Evolutionary conservation across 1,140 invertebrate genomes (phyloP).

Genomic region (Gonioctena quinquepunctata): DNA sequence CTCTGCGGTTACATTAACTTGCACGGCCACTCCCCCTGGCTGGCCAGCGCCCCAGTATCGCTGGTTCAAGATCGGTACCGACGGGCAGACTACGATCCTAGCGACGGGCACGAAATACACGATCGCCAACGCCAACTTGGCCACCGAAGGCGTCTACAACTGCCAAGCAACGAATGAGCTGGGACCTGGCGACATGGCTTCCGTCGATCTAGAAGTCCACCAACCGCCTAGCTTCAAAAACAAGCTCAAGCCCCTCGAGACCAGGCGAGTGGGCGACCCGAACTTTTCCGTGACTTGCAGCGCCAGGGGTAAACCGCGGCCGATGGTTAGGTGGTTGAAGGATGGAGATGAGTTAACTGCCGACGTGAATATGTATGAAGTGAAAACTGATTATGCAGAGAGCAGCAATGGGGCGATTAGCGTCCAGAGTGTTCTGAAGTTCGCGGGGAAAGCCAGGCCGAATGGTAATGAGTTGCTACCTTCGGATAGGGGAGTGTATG

Average conservation of each 20-base stretch:
- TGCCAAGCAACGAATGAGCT: conserved; percentile 89
- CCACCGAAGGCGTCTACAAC: conserved; percentile 85
- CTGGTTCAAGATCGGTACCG: conserved; percentile 80
- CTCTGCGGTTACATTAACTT: conserved; percentile 80
- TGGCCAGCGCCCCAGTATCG: conserved; percentile 86
- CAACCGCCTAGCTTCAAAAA: conserved; percentile 83
- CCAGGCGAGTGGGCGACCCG: conserved; percentile 76
- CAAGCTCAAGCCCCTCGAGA: conserved; percentile 82
- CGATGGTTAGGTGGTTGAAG: conserved; percentile 83
- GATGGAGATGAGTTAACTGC: conserved; percentile 77
- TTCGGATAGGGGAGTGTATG: conserved; percentile 83
- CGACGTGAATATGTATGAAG: conserved; percentile 77
- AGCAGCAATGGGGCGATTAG: conserved; percentile 76
- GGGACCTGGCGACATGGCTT: conserved; percentile 80
- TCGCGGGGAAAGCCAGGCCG: conserved; percentile 74
- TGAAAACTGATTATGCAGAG: conserved; percentile 75
- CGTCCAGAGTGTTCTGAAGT: conserved; percentile 82
- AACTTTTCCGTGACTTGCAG: conserved; percentile 81
- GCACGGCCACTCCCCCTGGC: conserved; percentile 82
- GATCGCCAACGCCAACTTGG: conserved; percentile 79
- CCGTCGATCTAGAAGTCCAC: conserved; percentile 81
- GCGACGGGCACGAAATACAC: conserved; percentile 81
- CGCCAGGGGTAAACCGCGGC: conserved; percentile 85
- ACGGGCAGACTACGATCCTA: conserved; percentile 64
- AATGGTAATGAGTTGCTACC: conserved; percentile 77